Percentiles rank a stretch among this genome's conserved stretches.
Evolutionary conservation across 92 coral and sea anemone species (phyloP).

Genomic region (Metridium senile): DNA sequence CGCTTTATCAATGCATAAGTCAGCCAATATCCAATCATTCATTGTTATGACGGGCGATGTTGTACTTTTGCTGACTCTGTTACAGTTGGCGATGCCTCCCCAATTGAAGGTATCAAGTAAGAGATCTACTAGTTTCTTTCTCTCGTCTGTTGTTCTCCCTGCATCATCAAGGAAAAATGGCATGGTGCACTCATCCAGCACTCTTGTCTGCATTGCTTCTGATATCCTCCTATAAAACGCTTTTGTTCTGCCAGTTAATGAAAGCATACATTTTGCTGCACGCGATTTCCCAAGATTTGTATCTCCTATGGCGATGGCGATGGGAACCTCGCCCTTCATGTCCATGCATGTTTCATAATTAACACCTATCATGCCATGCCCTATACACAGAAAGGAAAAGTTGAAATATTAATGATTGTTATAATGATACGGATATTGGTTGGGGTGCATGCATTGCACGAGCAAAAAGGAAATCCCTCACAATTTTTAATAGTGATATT

Average conservation of each 20-base stretch:
- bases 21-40: conserved; percentile 44
- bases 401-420: too few relatives aligned
- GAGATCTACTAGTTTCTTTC: conserved; percentile 31
- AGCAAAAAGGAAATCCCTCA: too few relatives aligned
- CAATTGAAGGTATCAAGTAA: conserved; percentile 34
- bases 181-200: conserved; percentile 37
- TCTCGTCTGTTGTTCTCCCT: conserved; percentile 35
- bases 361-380: too few relatives aligned
- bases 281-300: conserved; percentile 34
- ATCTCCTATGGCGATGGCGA: conserved; percentile 28
- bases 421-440: too few relatives aligned
- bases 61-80: conserved; percentile 13
- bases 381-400: too few relatives aligned
- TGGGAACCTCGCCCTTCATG: conserved; percentile 29
- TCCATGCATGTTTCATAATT: conserved; percentile 31
- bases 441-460: too few relatives aligned
- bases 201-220: conserved; percentile 50
- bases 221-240: conserved; percentile 21
- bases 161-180: conserved; percentile 47
- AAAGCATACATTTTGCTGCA: too few relatives aligned
- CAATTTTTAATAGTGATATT: too few relatives aligned
- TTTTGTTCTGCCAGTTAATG: too few relatives aligned
- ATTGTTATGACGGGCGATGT: conserved; percentile 38
- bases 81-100: conserved; percentile 32
- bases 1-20: conserved; percentile 20